Evolutionary conservation across 2,888 invertebrate species (phyloP), one percentile per base, ranked within the genome.

Genomic region (Xylota segnis): DNA sequence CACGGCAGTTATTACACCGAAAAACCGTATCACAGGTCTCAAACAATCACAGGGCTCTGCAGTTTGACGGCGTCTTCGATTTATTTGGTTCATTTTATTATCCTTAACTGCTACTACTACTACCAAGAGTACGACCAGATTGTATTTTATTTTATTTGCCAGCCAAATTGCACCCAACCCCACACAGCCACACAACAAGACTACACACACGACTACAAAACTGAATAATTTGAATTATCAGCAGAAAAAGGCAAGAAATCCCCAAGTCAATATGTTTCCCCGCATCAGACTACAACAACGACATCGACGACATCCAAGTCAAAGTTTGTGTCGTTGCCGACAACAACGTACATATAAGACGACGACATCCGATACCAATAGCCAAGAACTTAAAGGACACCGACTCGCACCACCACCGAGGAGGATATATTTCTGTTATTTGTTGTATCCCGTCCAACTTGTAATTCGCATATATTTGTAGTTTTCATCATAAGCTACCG

Each of bases 1-100:
- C 88, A 91, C 90, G 82, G 92, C 90, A 86, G 92, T 92, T 88
- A 91, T 89, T 87, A 92, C 89, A 88, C 92, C 92, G 89, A 90
- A 91, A 87, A 91, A 89, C 84, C 92, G 89, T 89, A 92, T 92
- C 81, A 91, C 89, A 87, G 91, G 91, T 88, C 90, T 89, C 83
- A 92, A 89, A 88, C 92, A 92, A 83, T 91, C 90, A 86, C 91
- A 92, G 47, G 90, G 89, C 89, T 91, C 91, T 87, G 89, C 90
- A 88, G 91, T 88, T 88, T 92, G 92, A 87, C 90, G 90, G 74
- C 91, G 90, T 87, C 90, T 90, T 79, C 91, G 89, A 87, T 89
- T 90, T 83, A 90, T 88, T 88, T 89, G 89, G 83, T 89, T 89
- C 90, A 90, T 90, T 72, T 74, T 89, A 87, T 23, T 74, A 74